phyloP scores from a whole-genome alignment of 2,797 vertebrate genomes.

The Podargus strigoides region DNA sequence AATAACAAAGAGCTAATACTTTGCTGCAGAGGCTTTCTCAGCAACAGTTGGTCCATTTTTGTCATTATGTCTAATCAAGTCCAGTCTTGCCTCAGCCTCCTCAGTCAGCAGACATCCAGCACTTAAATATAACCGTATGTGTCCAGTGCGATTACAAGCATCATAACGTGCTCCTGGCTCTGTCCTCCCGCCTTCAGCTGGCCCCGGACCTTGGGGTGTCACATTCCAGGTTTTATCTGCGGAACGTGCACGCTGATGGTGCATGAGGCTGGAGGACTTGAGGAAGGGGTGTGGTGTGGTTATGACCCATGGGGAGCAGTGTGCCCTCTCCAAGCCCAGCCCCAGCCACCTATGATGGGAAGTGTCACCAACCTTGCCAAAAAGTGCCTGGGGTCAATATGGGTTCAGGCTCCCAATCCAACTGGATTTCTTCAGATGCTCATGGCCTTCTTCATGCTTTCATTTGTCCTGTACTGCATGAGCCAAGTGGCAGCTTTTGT shows the following conservation, averaged over 20 bases:
- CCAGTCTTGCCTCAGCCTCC: constrained; percentile 62
- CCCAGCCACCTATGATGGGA: background rate
- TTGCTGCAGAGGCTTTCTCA: constrained; percentile 49
- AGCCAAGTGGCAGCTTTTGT: background rate
- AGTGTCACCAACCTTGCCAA: background rate
- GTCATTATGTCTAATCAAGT: constrained; percentile 64
- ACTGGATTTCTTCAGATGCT: background rate
- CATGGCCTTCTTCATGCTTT: background rate
- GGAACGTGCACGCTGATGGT: rapidly evolving
- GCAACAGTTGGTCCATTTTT: constrained; percentile 65
- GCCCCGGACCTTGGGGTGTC: constrained; percentile 3
- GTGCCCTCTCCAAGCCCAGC: background rate
- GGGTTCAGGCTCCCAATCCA: background rate
- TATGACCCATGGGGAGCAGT: background rate
- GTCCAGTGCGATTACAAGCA: constrained; percentile 2
- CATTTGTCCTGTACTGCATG: background rate
- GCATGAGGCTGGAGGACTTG: background rate
- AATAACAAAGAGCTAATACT: constrained; percentile 57
- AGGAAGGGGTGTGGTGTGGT: background rate
- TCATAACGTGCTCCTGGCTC: background rate
- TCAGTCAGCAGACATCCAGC: constrained; percentile 56
- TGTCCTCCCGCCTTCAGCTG: constrained; percentile 48
- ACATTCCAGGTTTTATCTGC: constrained; percentile 44
- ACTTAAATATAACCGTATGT: constrained; percentile 66
- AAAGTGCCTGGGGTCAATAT: rapidly evolving